A percentile compares a stretch with the other conserved stretches of the same genome.
These are phyloP conservation scores for Drosophila fulvimacula DNA, from an alignment of 2,888 invertebrate genomes.

Conservation along the genomic window DNA sequence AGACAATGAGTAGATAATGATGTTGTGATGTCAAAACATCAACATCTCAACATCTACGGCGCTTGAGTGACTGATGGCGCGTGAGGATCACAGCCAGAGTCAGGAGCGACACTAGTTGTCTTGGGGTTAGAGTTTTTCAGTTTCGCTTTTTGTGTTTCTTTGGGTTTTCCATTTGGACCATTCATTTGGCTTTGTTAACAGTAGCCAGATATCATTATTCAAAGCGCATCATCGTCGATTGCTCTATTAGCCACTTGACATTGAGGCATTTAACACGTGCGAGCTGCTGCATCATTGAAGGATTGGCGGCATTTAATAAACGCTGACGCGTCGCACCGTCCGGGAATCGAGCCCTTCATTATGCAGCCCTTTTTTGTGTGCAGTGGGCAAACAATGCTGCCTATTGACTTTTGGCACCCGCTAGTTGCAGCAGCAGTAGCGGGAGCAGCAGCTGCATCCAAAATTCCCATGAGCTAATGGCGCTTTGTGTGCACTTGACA, in stretches of 20 bases:
- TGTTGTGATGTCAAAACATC: conserved; percentile 80
- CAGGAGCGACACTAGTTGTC: conserved; percentile 54
- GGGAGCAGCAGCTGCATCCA: conserved; percentile 13
- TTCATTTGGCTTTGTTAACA: conserved; percentile 16
- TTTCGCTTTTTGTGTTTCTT: conserved; percentile 4
- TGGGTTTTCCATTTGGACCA: conserved; percentile 23
- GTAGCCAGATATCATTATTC: conserved; percentile 62
- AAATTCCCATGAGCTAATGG: conserved; percentile 39
- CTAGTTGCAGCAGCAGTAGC: not conserved
- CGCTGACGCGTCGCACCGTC: conserved; percentile 22
- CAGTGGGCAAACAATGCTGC: conserved; percentile 43
- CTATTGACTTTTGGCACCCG: conserved; percentile 48
- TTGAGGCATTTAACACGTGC: conserved; percentile 41
- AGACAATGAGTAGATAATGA: conserved; percentile 70
- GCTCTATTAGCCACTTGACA: conserved; percentile 51
- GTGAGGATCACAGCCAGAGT: conserved; percentile 65
- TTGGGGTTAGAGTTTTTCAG: conserved; percentile 27
- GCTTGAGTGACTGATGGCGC: conserved; percentile 68
- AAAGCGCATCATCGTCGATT: conserved; percentile 44
- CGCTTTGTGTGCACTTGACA: conserved; percentile 37
- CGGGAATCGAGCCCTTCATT: conserved; percentile 24
- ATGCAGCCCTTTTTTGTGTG: conserved; percentile 33
- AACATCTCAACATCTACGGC: conserved; percentile 57
- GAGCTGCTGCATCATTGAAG: conserved; percentile 51
- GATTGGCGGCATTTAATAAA: conserved; percentile 67